phyloP scores from a whole-genome alignment of 2,888 invertebrate genomes.

The Tipula confusa region DNA sequence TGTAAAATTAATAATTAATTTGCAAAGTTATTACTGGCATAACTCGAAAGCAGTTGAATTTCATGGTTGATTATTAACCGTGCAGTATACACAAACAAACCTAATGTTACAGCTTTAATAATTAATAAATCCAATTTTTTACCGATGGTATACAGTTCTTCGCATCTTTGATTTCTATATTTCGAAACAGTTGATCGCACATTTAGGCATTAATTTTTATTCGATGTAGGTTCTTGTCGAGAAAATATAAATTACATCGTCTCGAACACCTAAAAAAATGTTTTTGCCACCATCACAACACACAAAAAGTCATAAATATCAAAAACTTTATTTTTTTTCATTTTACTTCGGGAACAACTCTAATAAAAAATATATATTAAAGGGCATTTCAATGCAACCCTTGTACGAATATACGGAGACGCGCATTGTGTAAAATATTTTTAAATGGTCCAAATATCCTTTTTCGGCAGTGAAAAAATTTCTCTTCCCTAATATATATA shows the following conservation, averaged over 20 bases:
- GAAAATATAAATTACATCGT: neutral
- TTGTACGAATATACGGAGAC: neutral
- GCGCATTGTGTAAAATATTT: neutral
- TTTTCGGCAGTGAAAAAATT: neutral
- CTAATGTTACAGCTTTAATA: too few species aligned
- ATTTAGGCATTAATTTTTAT: neutral
- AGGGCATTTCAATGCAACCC: neutral
- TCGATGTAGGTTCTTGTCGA: neutral
- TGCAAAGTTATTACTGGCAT: too few species aligned
- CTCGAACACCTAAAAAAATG: neutral
- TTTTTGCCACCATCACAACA: neutral
- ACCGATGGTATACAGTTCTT: too few species aligned
- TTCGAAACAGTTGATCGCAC: neutral
- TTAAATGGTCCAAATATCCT: conserved; percentile 3
- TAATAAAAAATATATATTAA: neutral
- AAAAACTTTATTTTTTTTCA: neutral
- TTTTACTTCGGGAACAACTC: neutral
- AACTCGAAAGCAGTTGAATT: too few species aligned
- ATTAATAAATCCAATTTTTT: too few species aligned
- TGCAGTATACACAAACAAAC: too few species aligned
- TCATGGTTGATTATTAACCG: too few species aligned
- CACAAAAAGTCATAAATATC: conserved; percentile 4
- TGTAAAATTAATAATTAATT: neutral
- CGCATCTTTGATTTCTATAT: neutral
- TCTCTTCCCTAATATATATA: neutral